These are phyloP conservation scores for Caenorhabditis sp. DNA, from an alignment of 2,888 invertebrate genomes.

Conservation along the genomic window DNA sequence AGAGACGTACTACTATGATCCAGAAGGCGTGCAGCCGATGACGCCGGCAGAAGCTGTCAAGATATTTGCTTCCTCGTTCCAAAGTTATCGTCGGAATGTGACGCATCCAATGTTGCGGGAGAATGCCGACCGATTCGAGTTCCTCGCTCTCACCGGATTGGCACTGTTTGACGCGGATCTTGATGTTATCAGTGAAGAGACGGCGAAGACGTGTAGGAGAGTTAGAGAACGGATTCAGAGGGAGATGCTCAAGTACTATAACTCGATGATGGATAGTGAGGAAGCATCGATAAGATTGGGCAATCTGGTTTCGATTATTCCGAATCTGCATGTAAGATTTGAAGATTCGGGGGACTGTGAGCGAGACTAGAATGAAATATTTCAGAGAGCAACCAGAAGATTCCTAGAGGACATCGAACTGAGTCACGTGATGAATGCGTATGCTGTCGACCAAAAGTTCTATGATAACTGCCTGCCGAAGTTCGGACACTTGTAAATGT, in stretches of 20 bases:
- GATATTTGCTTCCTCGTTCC: constrained; percentile 40
- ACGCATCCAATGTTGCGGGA: constrained; percentile 52
- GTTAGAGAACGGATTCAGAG: constrained; percentile 28
- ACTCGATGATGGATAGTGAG: constrained; percentile 9
- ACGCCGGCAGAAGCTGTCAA: constrained; percentile 39
- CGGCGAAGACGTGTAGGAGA: constrained; percentile 30
- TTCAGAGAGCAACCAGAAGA: constrained; percentile 39
- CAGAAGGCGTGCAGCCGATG: constrained; percentile 41
- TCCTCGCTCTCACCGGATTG: constrained; percentile 38
- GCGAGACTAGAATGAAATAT: background rate
- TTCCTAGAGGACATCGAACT: constrained; percentile 50
- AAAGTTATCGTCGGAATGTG: constrained; percentile 41
- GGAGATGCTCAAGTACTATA: constrained; percentile 41
- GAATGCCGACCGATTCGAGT: constrained; percentile 41
- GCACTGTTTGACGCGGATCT: constrained; percentile 44
- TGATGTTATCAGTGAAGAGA: constrained; percentile 23
- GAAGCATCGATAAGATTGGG: constrained; percentile 30
- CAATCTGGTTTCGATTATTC: constrained; percentile 43
- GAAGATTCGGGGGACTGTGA: no score
- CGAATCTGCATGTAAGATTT: constrained; percentile 39
- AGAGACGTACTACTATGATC: constrained; percentile 53
- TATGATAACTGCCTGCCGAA: constrained; percentile 51
- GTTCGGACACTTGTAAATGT: constrained; percentile 32
- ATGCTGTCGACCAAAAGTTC: constrained; percentile 36
- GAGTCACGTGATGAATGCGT: constrained; percentile 47